Evolutionary conservation across 2,797 vertebrate species (phyloP), one percentile per base, ranked within the genome.

Genomic region (Tarsius wallacei): DNA sequence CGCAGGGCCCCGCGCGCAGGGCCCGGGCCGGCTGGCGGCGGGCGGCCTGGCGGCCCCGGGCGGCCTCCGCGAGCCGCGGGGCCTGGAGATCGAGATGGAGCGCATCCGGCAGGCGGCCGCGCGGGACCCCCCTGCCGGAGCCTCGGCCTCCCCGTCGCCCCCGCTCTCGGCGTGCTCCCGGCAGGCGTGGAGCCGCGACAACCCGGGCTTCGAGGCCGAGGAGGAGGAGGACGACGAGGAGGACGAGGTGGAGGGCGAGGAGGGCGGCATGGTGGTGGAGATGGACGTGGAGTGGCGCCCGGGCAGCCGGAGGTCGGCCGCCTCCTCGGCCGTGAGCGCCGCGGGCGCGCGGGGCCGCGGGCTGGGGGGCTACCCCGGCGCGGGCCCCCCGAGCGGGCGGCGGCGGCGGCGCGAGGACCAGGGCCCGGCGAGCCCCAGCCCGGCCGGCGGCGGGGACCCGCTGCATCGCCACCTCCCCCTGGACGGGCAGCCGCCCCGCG

Each of bases 151-250:
- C 9, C 99, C 99, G 0, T 99, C 98, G 0, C 99, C 99, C 11
- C 99, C 99, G 53, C 99, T 99, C 1, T 99, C 99, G 36, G 98
- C 99, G 33, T 99, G 99, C 94, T 99, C 99, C 31, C 98, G 99
- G 93, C 99, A 99, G 97, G 99, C 99, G 0, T 99, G 99, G 99
- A 99, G 99, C 97, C 99, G 99, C 42, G 99, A 99, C 36, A 99
- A 99, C 98, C 99, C 99, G 0, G 99, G 99, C 3, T 99, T 99
- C 78, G 99, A 99, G 96, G 99, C 99, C 1, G 99, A 99, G 98
- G 99, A 99, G 19, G 99, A 99, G 97, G 99, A 49, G 1, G 84
- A 99, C 42, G 42, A 42, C 97, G 99, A 53, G 0, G 85, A 98
- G 5, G 97, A 98, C 11, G 99, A 99, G 49, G 99, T 99, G 98